Percentiles rank a stretch among this genome's conserved stretches.
phyloP scores from a whole-genome alignment of 2,888 invertebrate genomes.

The Trissonchulus latispiculum region DNA sequence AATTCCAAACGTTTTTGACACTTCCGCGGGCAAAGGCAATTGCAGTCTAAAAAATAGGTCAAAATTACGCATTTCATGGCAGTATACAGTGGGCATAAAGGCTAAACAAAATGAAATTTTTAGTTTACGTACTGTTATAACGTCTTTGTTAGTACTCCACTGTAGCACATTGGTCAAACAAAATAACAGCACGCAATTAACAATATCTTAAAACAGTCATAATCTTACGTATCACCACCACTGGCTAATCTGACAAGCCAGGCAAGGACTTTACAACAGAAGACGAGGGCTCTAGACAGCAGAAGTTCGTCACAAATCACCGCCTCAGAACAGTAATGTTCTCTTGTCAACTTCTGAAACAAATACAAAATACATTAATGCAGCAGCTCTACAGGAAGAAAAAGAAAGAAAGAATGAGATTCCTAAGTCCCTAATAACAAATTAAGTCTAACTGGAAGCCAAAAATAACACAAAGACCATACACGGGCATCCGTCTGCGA shows the following conservation, averaged over 20 bases:
- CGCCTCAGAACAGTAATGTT: conserved; percentile 82
- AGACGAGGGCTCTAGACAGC: conserved; percentile 68
- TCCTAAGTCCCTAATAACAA: too few relatives aligned
- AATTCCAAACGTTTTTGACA: conserved; percentile 68
- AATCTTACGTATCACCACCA: conserved; percentile 24
- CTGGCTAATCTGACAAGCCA: conserved; percentile 46
- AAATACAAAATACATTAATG: not conserved
- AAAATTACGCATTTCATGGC: too few relatives aligned
- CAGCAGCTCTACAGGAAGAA: too few relatives aligned
- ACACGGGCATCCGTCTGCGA: too few relatives aligned
- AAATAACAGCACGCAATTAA: not conserved
- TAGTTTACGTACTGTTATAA: too few relatives aligned
- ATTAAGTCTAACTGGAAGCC: too few relatives aligned
- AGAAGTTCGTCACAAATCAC: conserved; percentile 73
- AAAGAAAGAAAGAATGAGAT: too few relatives aligned
- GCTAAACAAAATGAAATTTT: too few relatives aligned
- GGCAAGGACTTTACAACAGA: conserved; percentile 74
- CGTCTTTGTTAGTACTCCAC: too few relatives aligned
- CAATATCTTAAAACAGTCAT: not conserved
- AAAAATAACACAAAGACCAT: too few relatives aligned
- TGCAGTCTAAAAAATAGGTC: not conserved
- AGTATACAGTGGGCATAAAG: too few relatives aligned
- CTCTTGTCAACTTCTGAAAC: conserved; percentile 54
- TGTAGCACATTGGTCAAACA: not conserved
- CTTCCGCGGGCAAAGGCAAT: conserved; percentile 52